Evolutionary conservation across 2,797 vertebrate species (phyloP), one percentile per base, ranked within the genome.

Genomic region (Lacerta agilis): DNA sequence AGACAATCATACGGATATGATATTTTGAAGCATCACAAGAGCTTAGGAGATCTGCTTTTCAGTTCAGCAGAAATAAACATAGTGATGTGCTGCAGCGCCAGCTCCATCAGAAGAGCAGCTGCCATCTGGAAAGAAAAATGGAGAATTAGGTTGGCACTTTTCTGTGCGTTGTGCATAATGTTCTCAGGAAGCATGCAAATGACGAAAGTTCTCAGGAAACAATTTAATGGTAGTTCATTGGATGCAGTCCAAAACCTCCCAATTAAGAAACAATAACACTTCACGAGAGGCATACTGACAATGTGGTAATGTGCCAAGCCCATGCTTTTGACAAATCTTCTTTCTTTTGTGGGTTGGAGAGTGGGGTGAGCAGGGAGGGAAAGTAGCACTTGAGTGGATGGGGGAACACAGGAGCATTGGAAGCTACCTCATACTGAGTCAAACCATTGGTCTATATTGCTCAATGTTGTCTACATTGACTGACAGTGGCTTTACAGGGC

Each of bases 141-240:
- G 58, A 67, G 38, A 85, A 85, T 85, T 29, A 77, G 61, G 73
- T 55, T 61, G 13, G 49, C 33, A 18, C 58, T 78, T 73, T 78
- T 45, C 49, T 64, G 15, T 49, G 75, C 5, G 5, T 49, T 43
- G n/a, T 78, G 75, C 67, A 67, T 45, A 78, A 76, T 64, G 75
- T 78, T 86, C 61, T 86, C 18, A 4, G 84, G 61, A 20, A 64
- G 27, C 58, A 41, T 66, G 61, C 64, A 23, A 66, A 66, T 45
- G 58, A 78, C 36, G 25, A 78, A 86, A 49, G 75, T 86, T 67
- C 58, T 67, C 75, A 49, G 84, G 75, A 78, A 78, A 66, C 38
- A 86, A 25, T 86, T 78, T 67, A 86, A 45, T 78, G 61, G 75
- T 67, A 29, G 9, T 86, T 78, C 41, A 78, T 78, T 79, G 61